These are phyloP conservation scores for Rhopalosiphum maidis DNA, from an alignment of 1,140 invertebrate genomes.

Conservation along the genomic window DNA sequence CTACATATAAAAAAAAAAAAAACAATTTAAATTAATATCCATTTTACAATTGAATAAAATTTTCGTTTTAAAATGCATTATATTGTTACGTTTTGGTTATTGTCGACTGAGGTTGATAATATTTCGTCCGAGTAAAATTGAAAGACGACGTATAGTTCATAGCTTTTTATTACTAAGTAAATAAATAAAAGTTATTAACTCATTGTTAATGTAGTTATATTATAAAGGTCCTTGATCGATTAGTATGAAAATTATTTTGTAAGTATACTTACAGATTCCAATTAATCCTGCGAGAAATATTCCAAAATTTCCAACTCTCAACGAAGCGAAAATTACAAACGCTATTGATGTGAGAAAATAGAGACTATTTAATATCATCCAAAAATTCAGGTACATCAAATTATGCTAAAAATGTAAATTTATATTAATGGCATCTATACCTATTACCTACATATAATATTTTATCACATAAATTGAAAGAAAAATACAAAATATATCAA, in stretches of 20 bases:
- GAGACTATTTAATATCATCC: background rate
- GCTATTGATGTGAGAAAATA: background rate
- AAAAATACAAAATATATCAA: background rate
- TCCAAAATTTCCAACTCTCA: background rate
- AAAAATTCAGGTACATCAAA: conserved; percentile 1
- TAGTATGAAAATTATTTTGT: background rate
- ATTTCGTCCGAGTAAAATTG: background rate
- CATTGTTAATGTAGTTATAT: background rate
- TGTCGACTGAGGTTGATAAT: background rate
- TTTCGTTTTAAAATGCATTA: background rate
- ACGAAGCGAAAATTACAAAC: background rate
- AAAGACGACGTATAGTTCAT: background rate
- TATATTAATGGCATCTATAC: background rate
- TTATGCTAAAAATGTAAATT: background rate
- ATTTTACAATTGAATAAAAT: background rate
- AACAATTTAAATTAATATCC: background rate
- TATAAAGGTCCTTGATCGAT: background rate
- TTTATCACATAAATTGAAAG: background rate
- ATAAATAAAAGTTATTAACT: background rate
- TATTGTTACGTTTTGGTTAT: background rate
- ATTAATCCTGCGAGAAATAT: background rate
- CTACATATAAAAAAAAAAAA: background rate
- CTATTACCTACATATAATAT: background rate
- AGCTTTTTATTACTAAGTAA: background rate
- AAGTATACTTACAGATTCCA: background rate